These are phyloP conservation scores for Paradisaea rubra DNA, from an alignment of 2,113 vertebrate genomes.

Conservation along the genomic window DNA sequence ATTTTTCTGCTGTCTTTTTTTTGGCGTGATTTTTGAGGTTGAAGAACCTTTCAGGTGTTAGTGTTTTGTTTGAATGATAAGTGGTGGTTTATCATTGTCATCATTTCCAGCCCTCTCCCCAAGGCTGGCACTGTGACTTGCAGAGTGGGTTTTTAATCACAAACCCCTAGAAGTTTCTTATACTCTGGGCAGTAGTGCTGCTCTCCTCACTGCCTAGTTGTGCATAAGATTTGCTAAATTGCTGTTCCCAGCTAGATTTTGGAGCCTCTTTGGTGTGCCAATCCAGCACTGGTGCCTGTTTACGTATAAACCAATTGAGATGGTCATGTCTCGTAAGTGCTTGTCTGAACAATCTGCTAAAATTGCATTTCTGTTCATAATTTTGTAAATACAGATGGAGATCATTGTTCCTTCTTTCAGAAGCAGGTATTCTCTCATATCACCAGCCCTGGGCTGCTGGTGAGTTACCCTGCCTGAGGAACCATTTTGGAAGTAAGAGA, in stretches of 20 bases:
- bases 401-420: background rate
- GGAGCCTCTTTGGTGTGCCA: background rate
- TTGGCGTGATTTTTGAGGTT: background rate
- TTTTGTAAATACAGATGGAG: background rate
- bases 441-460: background rate
- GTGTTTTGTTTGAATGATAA: background rate
- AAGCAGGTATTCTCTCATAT: background rate
- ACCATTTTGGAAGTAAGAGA: background rate
- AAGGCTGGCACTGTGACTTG: background rate
- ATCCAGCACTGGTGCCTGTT: background rate
- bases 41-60: background rate
- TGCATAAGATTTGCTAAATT: background rate
- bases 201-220: background rate
- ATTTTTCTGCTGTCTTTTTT: background rate
- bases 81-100: background rate
- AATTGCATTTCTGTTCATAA: background rate
- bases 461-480: background rate
- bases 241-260: background rate
- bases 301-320: rapidly evolving
- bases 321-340: background rate
- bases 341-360: background rate
- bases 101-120: background rate
- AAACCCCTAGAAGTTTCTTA: background rate
- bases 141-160: background rate
- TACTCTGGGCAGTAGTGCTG: background rate